Evolutionary conservation across 1,140 invertebrate species (phyloP).

Genomic region (Cyphomyrmex costatus): DNA sequence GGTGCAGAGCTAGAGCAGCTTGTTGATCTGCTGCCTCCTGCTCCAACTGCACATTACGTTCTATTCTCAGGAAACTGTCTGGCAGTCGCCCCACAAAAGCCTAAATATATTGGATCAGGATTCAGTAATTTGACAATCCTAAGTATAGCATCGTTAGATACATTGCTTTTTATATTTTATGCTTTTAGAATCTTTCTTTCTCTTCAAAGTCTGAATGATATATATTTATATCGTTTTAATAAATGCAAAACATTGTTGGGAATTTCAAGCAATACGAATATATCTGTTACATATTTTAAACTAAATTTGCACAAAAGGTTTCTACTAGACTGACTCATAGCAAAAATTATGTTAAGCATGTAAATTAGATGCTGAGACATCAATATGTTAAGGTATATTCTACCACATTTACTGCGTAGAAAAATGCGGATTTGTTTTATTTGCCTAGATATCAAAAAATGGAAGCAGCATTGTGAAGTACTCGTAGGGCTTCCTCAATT

Average conservation of each 20-base stretch:
- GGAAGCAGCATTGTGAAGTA: conserved; percentile 3
- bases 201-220: too few species aligned
- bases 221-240: too few species aligned
- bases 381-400: background rate
- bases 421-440: background rate
- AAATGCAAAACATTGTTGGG: too few species aligned
- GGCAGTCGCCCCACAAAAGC: conserved; percentile 93
- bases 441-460: background rate
- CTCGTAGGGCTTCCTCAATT: conserved; percentile 43
- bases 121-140: background rate
- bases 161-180: too few species aligned
- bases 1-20: conserved; percentile 93
- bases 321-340: conserved; percentile 10
- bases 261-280: too few species aligned
- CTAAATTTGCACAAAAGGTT: too few species aligned
- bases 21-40: conserved; percentile 93
- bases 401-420: background rate
- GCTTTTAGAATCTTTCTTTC: too few species aligned
- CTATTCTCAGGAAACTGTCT: conserved; percentile 92
- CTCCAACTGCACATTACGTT: conserved; percentile 88
- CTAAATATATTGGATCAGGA: conserved; percentile 81
- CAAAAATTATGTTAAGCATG: background rate
- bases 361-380: background rate
- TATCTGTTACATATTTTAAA: too few species aligned
- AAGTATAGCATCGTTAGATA: background rate